Base-by-base conservation (phyloP, 2,888 invertebrate species). In the Thumatha senex region DNA sequence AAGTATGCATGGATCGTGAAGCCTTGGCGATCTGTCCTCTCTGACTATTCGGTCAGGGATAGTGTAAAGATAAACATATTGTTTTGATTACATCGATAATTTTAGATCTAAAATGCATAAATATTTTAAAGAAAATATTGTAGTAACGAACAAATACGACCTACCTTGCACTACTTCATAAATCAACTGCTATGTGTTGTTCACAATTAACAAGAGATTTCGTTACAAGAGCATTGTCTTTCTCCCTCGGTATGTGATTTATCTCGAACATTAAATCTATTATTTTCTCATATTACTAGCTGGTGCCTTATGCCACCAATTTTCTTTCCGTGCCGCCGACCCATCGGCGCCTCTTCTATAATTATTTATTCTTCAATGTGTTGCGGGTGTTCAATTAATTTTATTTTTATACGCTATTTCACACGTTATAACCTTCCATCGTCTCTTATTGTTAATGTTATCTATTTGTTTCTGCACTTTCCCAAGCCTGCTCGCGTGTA, bases 161-260 rank as follows among this genome's bases (percentile, higher is more conserved):
- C 77, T 83, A 83, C 82, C 84, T 84, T 84, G 78, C 82, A 86
- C 82, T 80, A 78, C 74, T 75, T 69, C 80, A 85, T 89, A 89
- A 90, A 89, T 90, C 83, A 72, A 71, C 68, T 70, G 73, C 63
- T 76, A 76, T 80, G 76, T 80, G 84, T 82, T 85, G 79, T 75
- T 83, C 76, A 84, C 86, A 86, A 89, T 89, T 87, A 86, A 85
- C 84, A 83, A 76, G 74, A 83, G 80, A 86, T 89, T 86, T 85
- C 78, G 83, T 89, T 87, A 89, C 87, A 67, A 67, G 70, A 84
- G 80, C 84, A 89, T 91, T 91, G 89, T 91, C 81, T 88, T 84
- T 82, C 76, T 79, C 76, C n/a, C 79, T 70, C 78, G 73, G 70
- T 70, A 69, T 69, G 82, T 86, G 86, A 88, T 91, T 90, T 89